Base-by-base conservation (phyloP, 2,797 vertebrate species). In the Nyctalus aviator region DNA sequence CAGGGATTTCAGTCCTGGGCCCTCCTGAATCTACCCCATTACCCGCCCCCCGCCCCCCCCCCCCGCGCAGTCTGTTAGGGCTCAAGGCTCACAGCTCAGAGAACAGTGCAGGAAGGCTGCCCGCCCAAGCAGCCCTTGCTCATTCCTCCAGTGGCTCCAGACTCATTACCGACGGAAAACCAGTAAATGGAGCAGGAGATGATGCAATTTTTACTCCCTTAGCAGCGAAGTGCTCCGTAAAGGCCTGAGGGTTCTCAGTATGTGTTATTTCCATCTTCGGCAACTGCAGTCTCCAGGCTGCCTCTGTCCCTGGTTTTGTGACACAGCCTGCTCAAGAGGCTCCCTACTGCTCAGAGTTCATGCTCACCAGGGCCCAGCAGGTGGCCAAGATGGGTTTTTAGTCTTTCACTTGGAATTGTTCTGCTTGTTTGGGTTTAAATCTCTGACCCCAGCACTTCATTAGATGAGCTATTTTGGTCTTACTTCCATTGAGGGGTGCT, bases 381-480 rank as follows among this genome's bases (percentile, higher is more conserved):
- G 95, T 1, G 1, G 91, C 87, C 2, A 5, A 73, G 84, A 94
- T 48, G 55, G 90, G 76, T 75, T 94, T 96, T 95, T 15, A 81
- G 76, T 94, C 95, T 97, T 90, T 91, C 64, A 20, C 62, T 3
- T 90, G 78, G 88, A 96, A 96, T 84, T 92, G 90, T 91, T 95
- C 92, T 96, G 94, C 94, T 88, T 97, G 92, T 96, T 96, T 95
- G 92, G 95, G 94, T 96, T 95, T 96, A 88, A 95, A 89, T 95
- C 95, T 92, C 95, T 88, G 94, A 95, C 93, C 93, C 85, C 57
- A 66, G 91, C 71, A 84, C 94, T 95, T 97, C 91, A 96, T 97
- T 95, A 97, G 72, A 92, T 83, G 88, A 95, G 95, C 88, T 97
- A 97, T 97, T 97, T 94, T 95, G 82, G 94, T 96, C 90, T 97